Conservation (phyloP, 1,140 invertebrate genomes). For the Aphis craccivora region DNA sequence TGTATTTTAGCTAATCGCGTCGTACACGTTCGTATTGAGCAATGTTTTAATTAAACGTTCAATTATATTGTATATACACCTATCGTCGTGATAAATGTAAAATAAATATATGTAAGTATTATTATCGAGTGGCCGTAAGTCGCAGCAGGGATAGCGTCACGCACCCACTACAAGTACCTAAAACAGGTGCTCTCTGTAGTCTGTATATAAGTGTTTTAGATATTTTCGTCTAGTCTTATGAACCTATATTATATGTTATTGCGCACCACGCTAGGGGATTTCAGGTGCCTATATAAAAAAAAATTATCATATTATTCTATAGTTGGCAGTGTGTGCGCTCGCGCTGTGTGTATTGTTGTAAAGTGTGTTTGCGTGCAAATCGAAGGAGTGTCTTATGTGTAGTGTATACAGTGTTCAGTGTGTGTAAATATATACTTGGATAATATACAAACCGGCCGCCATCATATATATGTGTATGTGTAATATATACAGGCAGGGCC, state of each 20-base stretch:
- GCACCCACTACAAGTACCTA: background rate
- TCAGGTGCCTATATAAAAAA: background rate
- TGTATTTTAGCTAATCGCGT: background rate
- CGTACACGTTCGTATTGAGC: background rate
- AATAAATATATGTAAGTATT: background rate
- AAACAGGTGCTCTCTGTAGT: background rate
- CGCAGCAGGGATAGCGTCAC: background rate
- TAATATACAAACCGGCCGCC: background rate
- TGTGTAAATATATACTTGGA: background rate
- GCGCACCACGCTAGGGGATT: background rate
- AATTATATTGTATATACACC: background rate
- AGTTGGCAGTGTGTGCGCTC: background rate
- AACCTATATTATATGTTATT: background rate
- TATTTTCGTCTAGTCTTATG: background rate
- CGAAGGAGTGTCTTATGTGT: background rate
- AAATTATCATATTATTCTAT: background rate
- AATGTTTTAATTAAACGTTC: background rate
- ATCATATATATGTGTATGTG: background rate
- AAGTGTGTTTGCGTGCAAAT: slow-evolving; percentile 2
- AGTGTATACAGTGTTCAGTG: background rate
- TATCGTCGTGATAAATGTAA: background rate
- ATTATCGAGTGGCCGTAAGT: background rate
- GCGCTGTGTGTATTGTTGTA: background rate
- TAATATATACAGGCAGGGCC: slow-evolving; percentile 27
- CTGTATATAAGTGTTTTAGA: background rate